Evolutionary conservation across 2,888 invertebrate genomes (phyloP), one percentile per base, ranked within the genome.

Genomic region (Leptogaster cylindrica): DNA sequence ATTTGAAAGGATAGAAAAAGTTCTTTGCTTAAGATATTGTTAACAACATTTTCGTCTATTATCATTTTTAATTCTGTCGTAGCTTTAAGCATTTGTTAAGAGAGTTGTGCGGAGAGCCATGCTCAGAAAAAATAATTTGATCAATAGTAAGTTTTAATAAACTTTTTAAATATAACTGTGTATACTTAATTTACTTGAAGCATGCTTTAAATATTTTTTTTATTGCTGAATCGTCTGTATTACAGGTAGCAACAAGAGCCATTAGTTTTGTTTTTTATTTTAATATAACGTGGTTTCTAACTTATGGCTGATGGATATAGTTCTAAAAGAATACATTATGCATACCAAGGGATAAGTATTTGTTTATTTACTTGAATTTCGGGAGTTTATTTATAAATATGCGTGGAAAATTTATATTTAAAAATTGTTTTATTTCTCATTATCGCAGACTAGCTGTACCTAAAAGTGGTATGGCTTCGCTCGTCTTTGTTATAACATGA

Each of bases 401-500:
- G n/a, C n/a, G 18, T 55, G 36, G 23, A 20, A 39, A 20, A 36
- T 33, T 33, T 55, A 14, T 52, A 58, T 23, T 4, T 46, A 50
- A 20, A 41, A 20, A 33, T 66, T 69, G 66, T 52, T 25, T 23
- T 41, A 12, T 68, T 50, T 31, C 64, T 50, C 41, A 36, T 65
- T 39, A 65, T 61, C 39, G 71, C 61, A 61, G 61, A 61, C 61
- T 44, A 44, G 28, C 28, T 75, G 73, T 81, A 95, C 97, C 98
- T 92, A 98, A 94, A 83, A 97, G 89, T 82, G 98, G 97, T 85
- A 98, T 93, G 82, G 97, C 97, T 86, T 97, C 97, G 83, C 97
- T 97, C 84, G 97, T 97, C 88, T 94, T 94, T 84, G 97, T 97
- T 87, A 97, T 94, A 84, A 96, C 94, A 87, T 97, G 95, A 83